Conservation (phyloP, 2,797 vertebrate species). For the Hydrolagus colliei region DNA sequence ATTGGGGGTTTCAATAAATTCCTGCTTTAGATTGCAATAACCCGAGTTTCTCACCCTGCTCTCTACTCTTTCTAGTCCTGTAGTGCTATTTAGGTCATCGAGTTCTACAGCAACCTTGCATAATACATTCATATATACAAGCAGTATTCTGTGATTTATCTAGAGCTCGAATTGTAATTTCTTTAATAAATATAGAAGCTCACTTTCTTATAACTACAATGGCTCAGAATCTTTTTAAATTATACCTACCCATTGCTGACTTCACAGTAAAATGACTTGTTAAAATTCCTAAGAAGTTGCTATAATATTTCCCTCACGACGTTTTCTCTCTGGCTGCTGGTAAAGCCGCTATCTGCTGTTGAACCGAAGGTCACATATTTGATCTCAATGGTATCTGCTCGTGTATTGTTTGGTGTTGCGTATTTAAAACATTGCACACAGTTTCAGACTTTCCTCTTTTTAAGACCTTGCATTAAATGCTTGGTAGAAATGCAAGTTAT, state of each 20-base stretch:
- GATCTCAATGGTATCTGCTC: too few species aligned
- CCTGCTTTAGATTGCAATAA: slow-evolving; percentile 13
- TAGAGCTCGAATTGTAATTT: slow-evolving; percentile 28
- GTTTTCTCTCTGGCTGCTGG: background rate
- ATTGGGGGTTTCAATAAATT: background rate
- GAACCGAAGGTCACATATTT: too few species aligned
- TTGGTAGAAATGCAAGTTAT: too few species aligned
- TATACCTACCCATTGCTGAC: background rate
- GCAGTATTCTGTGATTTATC: slow-evolving; percentile 29
- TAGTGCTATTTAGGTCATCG: background rate
- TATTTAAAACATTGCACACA: too few species aligned
- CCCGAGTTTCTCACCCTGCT: background rate
- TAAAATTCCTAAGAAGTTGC: background rate
- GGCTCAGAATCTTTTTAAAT: slow-evolving; percentile 8
- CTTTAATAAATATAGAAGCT: slow-evolving; percentile 32
- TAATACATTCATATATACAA: background rate
- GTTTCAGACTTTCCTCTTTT: too few species aligned
- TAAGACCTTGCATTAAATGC: too few species aligned
- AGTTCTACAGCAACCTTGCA: slow-evolving; percentile 9
- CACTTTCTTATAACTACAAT: slow-evolving; percentile 26
- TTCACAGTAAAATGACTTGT: background rate
- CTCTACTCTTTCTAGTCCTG: slow-evolving; percentile 4
- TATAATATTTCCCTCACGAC: background rate
- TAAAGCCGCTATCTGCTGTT: too few species aligned
- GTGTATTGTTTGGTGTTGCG: too few species aligned